These are phyloP conservation scores for Zaprionus obscuricornis DNA, from an alignment of 2,888 invertebrate species.

Conservation along the genomic window DNA sequence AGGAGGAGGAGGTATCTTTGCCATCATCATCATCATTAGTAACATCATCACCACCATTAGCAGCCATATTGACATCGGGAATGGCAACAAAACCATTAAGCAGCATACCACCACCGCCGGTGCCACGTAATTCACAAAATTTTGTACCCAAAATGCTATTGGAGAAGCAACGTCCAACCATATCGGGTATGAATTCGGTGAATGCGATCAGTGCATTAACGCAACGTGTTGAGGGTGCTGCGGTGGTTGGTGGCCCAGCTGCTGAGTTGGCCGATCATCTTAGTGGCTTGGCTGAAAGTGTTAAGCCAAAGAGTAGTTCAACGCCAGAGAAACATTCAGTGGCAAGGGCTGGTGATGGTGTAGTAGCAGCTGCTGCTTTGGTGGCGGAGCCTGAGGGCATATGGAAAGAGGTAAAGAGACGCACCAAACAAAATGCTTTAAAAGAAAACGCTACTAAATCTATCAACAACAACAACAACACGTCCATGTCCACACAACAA, in stretches of 20 bases:
- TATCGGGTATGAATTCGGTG: conserved; percentile 53
- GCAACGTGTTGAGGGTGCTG: conserved; percentile 78
- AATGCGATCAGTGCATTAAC: conserved; percentile 79
- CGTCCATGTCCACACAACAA: conserved; percentile 59
- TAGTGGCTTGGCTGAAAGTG: conserved; percentile 81
- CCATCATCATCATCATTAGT: conserved; percentile 60
- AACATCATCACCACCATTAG: conserved; percentile 83
- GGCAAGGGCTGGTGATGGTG: conserved; percentile 36
- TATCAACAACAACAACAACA: conserved; percentile 65
- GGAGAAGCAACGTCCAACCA: conserved; percentile 60
- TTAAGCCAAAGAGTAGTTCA: conserved; percentile 71
- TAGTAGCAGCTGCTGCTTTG: conserved; percentile 59
- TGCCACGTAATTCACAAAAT: conserved; percentile 86
- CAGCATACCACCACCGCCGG: conserved; percentile 88
- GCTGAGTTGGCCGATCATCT: conserved; percentile 80
- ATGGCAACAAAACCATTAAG: conserved; percentile 85
- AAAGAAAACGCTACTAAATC: conserved; percentile 82
- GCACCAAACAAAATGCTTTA: conserved; percentile 85
- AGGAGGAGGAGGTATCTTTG: conserved; percentile 12
- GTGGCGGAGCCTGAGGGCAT: conserved; percentile 79
- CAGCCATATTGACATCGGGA: conserved; percentile 83
- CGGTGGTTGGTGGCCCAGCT: conserved; percentile 53
- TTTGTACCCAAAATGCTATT: conserved; percentile 70
- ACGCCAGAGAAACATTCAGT: conserved; percentile 65
- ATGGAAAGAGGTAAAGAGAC: conserved; percentile 86